Base-by-base conservation (phyloP, 2,888 invertebrate species). In the Sinopyrophorus schimmeli region DNA sequence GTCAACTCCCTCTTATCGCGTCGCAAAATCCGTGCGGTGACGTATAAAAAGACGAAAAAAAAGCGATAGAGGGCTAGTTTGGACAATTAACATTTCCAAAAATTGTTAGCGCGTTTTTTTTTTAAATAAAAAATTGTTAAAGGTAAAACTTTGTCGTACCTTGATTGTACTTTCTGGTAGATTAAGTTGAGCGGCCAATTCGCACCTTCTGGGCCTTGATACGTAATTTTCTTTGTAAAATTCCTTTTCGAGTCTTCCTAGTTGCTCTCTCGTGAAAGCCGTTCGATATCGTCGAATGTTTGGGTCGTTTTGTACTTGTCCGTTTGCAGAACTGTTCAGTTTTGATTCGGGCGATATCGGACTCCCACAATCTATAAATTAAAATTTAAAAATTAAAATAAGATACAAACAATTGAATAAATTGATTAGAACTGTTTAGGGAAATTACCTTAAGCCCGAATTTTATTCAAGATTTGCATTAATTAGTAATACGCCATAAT, bases 181-280 rank as follows among this genome's bases (percentile, higher is more conserved):
- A 57, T 91, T 89, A 9, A 99, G 78, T 64, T 93, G 89, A 0
- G 92, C 85, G 0, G 99, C 98, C 23, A 99, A 76, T 72, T 99
- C 98, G 69, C 96, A 95, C 54, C 99, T 78, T 47, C 94, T 79
- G 0, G 98, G 98, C 41, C 98, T 77, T 1, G 95, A 95, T 0
- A 99, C 97, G 74, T 99, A 99, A 74, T 96, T 98, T 74, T 99
- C 99, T 64, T 92, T 89, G 74, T 86, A 85, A 71, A 98, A 99
- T 73, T 99, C 99, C 65, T 94, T 92, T 75, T 99, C 99, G 40
- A 99, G 76, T 7, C 93, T 79, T 0, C 82, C 85, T 27, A 98
- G 75, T 71, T 98, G 98, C 69, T 98, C 98, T 6, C 96, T 78
- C 1, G 95, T 94, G 74, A 99, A 99, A 0, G 98, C 98, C 0